Evolutionary conservation across 1,140 invertebrate genomes (phyloP).

Genomic region (Phymastichus coffea): DNA sequence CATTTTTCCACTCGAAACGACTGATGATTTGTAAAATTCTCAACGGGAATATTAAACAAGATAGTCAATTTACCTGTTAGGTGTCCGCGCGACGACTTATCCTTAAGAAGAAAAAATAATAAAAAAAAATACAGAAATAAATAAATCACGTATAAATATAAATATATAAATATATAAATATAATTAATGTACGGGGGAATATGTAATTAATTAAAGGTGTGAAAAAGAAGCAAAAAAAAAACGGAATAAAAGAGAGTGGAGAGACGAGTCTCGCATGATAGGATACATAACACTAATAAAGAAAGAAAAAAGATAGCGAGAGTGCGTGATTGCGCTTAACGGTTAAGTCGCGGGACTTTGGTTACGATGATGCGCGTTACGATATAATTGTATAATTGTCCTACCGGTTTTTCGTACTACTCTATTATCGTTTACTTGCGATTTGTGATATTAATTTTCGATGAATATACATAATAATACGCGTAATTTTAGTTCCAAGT

Average conservation of each 20-base stretch:
- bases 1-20: conserved; percentile 44
- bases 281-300: neutral
- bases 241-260: too few relatives aligned
- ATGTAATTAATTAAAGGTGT: conserved; percentile 35
- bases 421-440: conserved; percentile 45
- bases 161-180: conserved; percentile 32
- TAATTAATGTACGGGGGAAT: conserved; percentile 40
- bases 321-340: conserved; percentile 3
- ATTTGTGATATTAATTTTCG: conserved; percentile 52
- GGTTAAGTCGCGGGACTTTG: conserved; percentile 24
- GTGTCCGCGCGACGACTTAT: conserved; percentile 40
- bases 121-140: too few relatives aligned
- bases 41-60: conserved; percentile 46
- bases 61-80: conserved; percentile 57
- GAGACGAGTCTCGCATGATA: neutral
- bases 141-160: conserved; percentile 19
- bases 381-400: conserved; percentile 49
- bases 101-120: too few relatives aligned
- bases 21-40: conserved; percentile 53
- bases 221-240: too few relatives aligned
- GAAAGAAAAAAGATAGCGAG: neutral
- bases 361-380: conserved; percentile 33
- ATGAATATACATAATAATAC: conserved; percentile 3
- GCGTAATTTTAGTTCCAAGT: conserved; percentile 16
- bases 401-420: conserved; percentile 43